Evolutionary conservation across 2,113 vertebrate species (phyloP), one percentile per base, ranked within the genome.

Genomic region (Phocoena phocoena): DNA sequence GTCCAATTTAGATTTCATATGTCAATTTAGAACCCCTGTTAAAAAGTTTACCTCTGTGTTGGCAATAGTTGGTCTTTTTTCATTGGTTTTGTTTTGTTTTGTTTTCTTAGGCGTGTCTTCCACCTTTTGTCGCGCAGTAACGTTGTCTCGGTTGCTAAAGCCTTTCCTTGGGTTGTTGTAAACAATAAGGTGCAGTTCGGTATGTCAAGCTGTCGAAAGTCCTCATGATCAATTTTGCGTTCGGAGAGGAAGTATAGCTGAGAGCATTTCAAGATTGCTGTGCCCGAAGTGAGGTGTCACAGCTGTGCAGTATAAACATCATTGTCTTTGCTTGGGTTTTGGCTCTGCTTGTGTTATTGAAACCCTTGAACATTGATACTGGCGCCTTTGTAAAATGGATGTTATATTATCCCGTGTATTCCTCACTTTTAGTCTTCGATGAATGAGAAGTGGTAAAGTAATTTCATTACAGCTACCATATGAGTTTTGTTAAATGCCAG

Each of bases 381-480:
- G 17, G 38, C 33, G 20, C 33, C 53, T 25, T 25, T 41, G 38
- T 81, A 62, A 88, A 82, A 63, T 4, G 33, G 28, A 79, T 31
- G 55, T 92, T 77, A 68, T 20, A 26, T n/a, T 88, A 63, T 90
- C 9, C 38, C 20, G 7, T 23, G 41, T 82, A 88, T 85, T 77
- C 68, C 70, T 84, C n/a, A 80, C 14, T 77, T 96, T 79, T 53
- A 87, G 28, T 89, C 33, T 87, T 67, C 2, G 2, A 74, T 28
- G 18, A 92, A 87, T 86, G n/a, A 86, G 36, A 77, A 28, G 23
- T 68, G 28, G 47, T 13, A 89, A 96, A 97, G 67, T 77, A 82
- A 73, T 82, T 90, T 96, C 83, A 73, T 84, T 84, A 26, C 9
- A 36, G 36, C 70, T 77, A 47, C 41, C 9, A 38, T 95, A 38